phyloP scores from a whole-genome alignment of 2,888 invertebrate genomes.

The Balanococcus diminutus region DNA sequence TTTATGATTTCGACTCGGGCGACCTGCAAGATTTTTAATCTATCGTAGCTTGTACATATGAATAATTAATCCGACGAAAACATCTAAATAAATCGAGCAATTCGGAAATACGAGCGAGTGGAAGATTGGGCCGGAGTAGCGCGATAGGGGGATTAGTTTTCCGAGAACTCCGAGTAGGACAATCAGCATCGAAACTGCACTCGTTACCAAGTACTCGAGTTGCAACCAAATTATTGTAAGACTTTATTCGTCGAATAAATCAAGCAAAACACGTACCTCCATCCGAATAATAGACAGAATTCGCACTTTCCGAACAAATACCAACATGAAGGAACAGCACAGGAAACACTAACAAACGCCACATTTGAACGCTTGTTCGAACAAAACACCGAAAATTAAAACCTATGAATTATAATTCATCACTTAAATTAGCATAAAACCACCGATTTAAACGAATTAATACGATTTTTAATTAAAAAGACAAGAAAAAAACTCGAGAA shows the following conservation, averaged over 20 bases:
- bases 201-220: neutral
- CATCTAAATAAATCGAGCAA: neutral
- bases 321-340: slow-evolving; percentile 33
- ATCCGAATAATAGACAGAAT: slow-evolving; percentile 50
- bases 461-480: neutral
- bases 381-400: slow-evolving; percentile 21
- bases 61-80: neutral
- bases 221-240: neutral
- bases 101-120: too few species aligned
- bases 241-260: neutral
- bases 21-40: neutral
- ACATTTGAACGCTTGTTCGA: slow-evolving; percentile 50
- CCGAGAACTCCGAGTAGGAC: neutral
- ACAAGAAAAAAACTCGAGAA: neutral
- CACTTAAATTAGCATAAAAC: neutral
- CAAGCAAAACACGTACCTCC: slow-evolving; percentile 21
- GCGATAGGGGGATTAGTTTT: neutral
- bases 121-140: too few species aligned
- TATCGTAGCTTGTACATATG: too few species aligned
- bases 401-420: neutral
- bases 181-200: neutral
- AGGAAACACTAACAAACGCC: slow-evolving; percentile 41
- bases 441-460: neutral
- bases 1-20: too few species aligned
- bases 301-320: slow-evolving; percentile 43